A percentile compares a stretch with the other conserved stretches of the same genome.
Conservation (phyloP, 2,888 invertebrate genomes). For the Tiphia femorata region DNA sequence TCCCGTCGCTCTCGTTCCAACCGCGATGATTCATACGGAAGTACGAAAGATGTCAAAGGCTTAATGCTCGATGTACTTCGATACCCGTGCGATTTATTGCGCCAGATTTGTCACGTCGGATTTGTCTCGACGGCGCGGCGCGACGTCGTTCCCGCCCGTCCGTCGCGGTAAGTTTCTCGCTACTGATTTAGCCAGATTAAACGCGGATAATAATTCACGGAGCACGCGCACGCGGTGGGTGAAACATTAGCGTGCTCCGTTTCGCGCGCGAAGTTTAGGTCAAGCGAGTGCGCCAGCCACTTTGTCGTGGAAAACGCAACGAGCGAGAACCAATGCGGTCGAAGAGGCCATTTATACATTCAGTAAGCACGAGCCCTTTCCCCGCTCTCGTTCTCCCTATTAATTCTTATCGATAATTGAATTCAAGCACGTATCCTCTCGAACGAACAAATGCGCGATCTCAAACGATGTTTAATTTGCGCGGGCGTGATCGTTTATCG, state of each 20-base stretch:
- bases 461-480: slow-evolving; percentile 8
- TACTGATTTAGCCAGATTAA: slow-evolving; percentile 1
- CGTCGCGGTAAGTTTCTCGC: not conserved
- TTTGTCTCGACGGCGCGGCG: not conserved
- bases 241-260: not conserved
- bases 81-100: not conserved
- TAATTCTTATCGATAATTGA: slow-evolving; percentile 10
- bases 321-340: too few species aligned
- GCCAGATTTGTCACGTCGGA: not conserved
- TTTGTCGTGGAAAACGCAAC: too few species aligned
- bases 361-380: too few species aligned
- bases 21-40: too few species aligned
- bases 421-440: not conserved
- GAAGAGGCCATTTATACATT: not conserved
- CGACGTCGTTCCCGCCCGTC: not conserved
- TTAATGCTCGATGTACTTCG: not conserved
- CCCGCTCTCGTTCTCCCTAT: not conserved
- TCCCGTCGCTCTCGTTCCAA: too few species aligned
- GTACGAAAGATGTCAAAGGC: too few species aligned
- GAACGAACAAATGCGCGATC: slow-evolving; percentile 2
- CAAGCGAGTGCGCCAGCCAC: too few species aligned
- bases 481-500: slow-evolving; percentile 2
- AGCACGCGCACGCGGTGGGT: not conserved
- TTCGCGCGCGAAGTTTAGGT: too few species aligned
- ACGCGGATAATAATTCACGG: not conserved